Evolutionary conservation across 1,140 invertebrate genomes (phyloP).

Genomic region (Bombyx mandarina): DNA sequence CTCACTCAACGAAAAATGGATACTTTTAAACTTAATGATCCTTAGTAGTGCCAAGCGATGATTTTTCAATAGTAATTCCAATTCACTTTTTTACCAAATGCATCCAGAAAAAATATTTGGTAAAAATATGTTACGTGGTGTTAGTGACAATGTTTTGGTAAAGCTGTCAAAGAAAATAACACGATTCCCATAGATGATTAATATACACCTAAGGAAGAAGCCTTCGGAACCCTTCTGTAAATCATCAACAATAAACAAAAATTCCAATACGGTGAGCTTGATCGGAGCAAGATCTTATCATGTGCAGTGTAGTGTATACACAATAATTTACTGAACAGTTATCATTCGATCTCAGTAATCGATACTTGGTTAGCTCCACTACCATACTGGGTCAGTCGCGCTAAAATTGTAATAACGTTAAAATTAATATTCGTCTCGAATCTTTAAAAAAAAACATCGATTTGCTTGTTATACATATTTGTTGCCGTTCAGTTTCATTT

Average conservation of each 20-base stretch:
- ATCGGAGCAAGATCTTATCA: slow-evolving; percentile 40
- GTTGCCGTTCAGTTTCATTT: no score
- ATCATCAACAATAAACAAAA: slow-evolving; percentile 38
- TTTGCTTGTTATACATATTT: no score
- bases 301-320: slow-evolving; percentile 4
- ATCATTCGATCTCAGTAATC: slow-evolving; percentile 55
- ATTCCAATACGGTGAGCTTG: slow-evolving; percentile 18
- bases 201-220: neutral
- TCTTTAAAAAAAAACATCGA: no score
- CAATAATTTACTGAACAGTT: slow-evolving; percentile 46
- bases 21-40: neutral
- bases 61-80: neutral
- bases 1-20: neutral
- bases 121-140: no score
- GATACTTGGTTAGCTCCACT: slow-evolving; percentile 31
- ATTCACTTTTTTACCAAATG: no score
- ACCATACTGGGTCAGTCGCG: no score
- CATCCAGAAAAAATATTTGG: no score
- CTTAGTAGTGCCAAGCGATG: neutral
- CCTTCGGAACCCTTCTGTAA: slow-evolving; percentile 28
- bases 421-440: no score
- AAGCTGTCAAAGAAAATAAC: no score
- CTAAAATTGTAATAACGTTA: no score
- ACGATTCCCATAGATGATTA: no score
- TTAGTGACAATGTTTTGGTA: no score